Percentiles rank a stretch among this genome's conserved stretches.
Conservation (phyloP, 2,113 vertebrate species). For the Dipodomys stephensi region DNA sequence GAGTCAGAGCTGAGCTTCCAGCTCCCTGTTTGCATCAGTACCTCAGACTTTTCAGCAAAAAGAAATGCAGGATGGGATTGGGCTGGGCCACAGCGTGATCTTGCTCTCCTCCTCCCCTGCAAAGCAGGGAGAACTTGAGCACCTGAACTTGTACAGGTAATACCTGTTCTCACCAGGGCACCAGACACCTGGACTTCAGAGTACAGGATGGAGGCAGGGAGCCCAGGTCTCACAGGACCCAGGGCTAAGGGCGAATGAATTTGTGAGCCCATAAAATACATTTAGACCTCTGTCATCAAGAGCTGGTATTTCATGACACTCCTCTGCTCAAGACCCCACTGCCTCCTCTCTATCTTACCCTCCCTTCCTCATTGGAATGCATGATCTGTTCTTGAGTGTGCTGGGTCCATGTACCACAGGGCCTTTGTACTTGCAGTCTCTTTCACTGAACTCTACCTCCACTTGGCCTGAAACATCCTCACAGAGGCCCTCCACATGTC, state of each 20-base stretch:
- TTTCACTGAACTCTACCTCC: no score
- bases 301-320: background rate
- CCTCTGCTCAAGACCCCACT: background rate
- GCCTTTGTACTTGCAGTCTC: background rate
- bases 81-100: background rate
- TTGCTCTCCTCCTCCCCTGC: background rate
- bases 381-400: background rate
- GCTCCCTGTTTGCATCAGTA: background rate
- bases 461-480: background rate
- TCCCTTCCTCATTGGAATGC: background rate
- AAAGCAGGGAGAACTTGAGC: background rate
- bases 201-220: rapidly evolving
- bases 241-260: no score
- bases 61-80: no score
- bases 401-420: background rate
- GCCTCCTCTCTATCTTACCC: background rate
- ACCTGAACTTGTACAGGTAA: background rate
- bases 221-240: background rate
- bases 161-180: no score
- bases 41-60: background rate
- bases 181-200: background rate
- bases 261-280: background rate
- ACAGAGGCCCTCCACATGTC: background rate
- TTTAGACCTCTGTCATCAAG: background rate
- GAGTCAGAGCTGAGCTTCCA: background rate